Conservation (phyloP, 1,140 invertebrate species). For the Drosophila elegans region DNA sequence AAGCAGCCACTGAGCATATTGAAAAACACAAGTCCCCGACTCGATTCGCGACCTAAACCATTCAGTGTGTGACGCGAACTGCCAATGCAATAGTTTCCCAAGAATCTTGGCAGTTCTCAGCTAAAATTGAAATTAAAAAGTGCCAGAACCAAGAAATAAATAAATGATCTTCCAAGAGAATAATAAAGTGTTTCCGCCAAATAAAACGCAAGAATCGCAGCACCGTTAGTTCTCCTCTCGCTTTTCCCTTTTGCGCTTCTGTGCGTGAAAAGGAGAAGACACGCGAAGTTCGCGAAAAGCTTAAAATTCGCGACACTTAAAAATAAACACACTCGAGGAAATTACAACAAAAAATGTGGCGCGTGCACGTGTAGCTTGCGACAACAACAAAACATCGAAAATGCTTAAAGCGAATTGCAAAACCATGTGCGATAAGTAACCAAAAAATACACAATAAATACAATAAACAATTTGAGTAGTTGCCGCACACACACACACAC, state of each 20-base stretch:
- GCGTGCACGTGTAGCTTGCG: conserved; percentile 68
- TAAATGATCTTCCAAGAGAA: conserved; percentile 21
- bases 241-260: conserved; percentile 14
- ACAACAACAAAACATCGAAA: conserved; percentile 33
- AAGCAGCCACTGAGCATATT: not conserved
- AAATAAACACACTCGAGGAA: conserved; percentile 36
- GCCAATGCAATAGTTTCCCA: conserved; percentile 15
- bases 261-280: conserved; percentile 23
- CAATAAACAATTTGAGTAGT: conserved; percentile 51
- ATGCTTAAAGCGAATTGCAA: conserved; percentile 49
- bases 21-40: conserved; percentile 14
- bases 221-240: conserved; percentile 32
- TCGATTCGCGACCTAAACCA: conserved; percentile 6
- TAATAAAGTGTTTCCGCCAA: conserved; percentile 13
- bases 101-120: conserved; percentile 31
- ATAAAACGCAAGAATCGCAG: conserved; percentile 7
- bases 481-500: conserved; percentile 32
- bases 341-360: conserved; percentile 57
- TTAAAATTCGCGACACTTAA: conserved; percentile 39
- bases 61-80: conserved; percentile 31
- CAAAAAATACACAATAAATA: conserved; percentile 45
- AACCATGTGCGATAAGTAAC: conserved; percentile 61
- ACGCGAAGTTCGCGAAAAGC: conserved; percentile 11
- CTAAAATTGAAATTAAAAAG: conserved; percentile 4
- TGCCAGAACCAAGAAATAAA: conserved; percentile 19